Evolutionary conservation across 92 coral and sea anemone genomes (phyloP).

Genomic region (Zoanthus solanderi): DNA sequence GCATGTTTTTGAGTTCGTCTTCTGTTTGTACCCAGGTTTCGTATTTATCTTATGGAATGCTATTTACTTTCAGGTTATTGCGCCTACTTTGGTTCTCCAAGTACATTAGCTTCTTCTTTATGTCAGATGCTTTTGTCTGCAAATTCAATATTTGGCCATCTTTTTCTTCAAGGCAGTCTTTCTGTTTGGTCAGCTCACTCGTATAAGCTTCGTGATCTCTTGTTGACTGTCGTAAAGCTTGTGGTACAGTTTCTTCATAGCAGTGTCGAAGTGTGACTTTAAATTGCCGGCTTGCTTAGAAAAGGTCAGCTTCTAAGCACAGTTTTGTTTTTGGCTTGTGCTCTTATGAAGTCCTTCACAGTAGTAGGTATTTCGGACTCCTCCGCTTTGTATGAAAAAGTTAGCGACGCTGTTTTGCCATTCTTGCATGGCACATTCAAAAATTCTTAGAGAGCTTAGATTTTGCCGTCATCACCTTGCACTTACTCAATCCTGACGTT

Average conservation of each 20-base stretch:
- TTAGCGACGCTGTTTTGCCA: not conserved
- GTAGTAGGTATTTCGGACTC: not conserved
- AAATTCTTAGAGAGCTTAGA: not conserved
- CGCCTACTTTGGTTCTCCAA: slow-evolving; percentile 1
- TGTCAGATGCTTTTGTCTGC: not conserved
- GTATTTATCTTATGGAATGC: not conserved
- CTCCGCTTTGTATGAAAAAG: not conserved
- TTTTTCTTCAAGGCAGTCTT: not conserved
- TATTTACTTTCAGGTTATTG: not conserved
- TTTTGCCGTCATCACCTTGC: no score
- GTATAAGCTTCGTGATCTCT: not conserved
- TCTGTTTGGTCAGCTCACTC: not conserved
- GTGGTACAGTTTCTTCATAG: slow-evolving; percentile 3
- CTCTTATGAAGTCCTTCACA: not conserved
- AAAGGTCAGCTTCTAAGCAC: not conserved
- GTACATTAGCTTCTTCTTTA: not conserved
- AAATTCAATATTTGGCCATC: not conserved
- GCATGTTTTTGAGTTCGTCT: not conserved
- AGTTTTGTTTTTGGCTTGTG: not conserved
- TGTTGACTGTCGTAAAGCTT: not conserved
- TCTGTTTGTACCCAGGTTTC: not conserved
- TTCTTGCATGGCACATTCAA: no score
- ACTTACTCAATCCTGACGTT: no score
- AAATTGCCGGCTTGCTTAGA: not conserved
- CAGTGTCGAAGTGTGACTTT: slow-evolving; percentile 16